Percentiles rank a stretch among this genome's conserved stretches.
Conservation (phyloP, 1,140 invertebrate species). For the Leptonema lineaticorne region DNA sequence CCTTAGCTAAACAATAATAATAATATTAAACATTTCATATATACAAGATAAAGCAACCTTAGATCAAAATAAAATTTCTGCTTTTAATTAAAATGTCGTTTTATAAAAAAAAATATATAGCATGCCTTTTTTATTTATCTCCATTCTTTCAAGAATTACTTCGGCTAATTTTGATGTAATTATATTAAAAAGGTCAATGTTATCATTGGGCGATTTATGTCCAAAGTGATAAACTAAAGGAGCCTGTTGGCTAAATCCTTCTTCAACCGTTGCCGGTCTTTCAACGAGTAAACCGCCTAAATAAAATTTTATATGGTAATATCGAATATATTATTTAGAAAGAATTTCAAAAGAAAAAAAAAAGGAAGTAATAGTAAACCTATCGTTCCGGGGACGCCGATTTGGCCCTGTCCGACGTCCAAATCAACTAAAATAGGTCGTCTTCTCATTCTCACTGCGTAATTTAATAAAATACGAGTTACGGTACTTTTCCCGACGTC, state of each 20-base stretch:
- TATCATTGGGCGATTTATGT: slow-evolving; percentile 75
- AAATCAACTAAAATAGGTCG: slow-evolving; percentile 92
- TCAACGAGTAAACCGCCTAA: slow-evolving; percentile 84
- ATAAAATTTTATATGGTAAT: slow-evolving; percentile 34
- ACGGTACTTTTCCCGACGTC: slow-evolving; percentile 97
- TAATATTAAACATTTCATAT: background rate
- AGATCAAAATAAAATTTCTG: background rate
- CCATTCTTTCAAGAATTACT: slow-evolving; percentile 80
- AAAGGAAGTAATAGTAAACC: too few relatives aligned
- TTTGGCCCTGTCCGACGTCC: slow-evolving; percentile 93
- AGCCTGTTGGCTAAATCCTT: slow-evolving; percentile 89
- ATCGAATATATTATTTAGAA: background rate
- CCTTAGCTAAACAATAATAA: slow-evolving; percentile 64
- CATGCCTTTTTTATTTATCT: slow-evolving; percentile 81
- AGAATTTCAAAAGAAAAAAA: too few relatives aligned
- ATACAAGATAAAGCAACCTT: background rate
- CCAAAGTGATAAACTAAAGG: slow-evolving; percentile 95
- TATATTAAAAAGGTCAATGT: slow-evolving; percentile 83
- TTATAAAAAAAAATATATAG: slow-evolving; percentile 33
- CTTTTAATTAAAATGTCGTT: background rate
- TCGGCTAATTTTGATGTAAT: slow-evolving; percentile 84
- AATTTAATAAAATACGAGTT: slow-evolving; percentile 88
- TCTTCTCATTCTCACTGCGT: slow-evolving; percentile 83
- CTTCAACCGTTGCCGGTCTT: slow-evolving; percentile 86
- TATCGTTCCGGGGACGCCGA: slow-evolving; percentile 90